Base-by-base conservation (phyloP, 2,797 vertebrate species). In the Sebastolobus altivelis region DNA sequence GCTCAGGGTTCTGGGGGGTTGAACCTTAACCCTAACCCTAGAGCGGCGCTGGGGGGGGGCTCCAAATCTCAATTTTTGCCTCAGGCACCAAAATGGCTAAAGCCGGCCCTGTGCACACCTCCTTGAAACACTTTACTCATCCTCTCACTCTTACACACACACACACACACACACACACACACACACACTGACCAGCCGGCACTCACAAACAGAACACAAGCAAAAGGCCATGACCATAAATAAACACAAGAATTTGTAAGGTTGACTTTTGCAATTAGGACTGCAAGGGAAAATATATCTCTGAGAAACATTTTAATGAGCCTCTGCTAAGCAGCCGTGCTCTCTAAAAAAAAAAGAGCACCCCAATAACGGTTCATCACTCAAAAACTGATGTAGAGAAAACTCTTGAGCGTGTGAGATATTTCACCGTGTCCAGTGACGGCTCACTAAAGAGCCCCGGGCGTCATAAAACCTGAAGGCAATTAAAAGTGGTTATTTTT, bases 401-500 rank as follows among this genome's bases (percentile, higher is more conserved):
- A 86, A 90, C 78, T 84, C 83, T 84, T 82, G 75, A 84, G 85
- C 61, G 84, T 89, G 93, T 77, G 94, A 96, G 95, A 96, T 96
- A 97, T 96, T 96, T 96, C 96, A 96, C 95, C 87, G 93, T 95
- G 96, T 95, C 95, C 94, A 88, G 87, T 83, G 84, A 86, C 77
- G 86, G 95, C 94, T 95, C 95, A 95, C 95, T 96, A 95, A 96
- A 97, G 69, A 84, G 87, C 69, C 81, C n/a, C 2, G 93, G 94
- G 96, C 95, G 92, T 97, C 96, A 97, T 97, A 88, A 94, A 90
- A 92, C 85, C 89, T 69, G 84, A 87, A 93, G 90, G 87, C 92
- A 91, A 94, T 94, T 95, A 96, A 97, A 97, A 97, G 91, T 87
- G 96, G 97, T 96, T 95, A 97, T 98, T 98, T 98, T 97, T 98